These are phyloP conservation scores for Crocallis elinguaria DNA, from an alignment of 2,888 invertebrate species.

Conservation along the genomic window DNA sequence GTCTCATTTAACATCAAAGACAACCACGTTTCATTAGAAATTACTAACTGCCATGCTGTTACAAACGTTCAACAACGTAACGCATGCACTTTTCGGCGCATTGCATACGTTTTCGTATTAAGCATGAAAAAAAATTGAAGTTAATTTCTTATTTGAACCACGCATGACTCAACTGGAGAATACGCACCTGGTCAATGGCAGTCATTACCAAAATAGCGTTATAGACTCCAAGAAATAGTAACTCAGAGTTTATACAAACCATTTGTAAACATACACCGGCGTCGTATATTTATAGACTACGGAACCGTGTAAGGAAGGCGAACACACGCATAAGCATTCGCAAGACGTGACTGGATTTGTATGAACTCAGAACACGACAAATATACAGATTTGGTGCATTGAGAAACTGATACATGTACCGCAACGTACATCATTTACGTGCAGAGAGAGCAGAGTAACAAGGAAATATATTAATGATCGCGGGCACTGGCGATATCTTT, in stretches of 20 bases:
- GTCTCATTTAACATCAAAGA: too few species aligned
- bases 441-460: too few species aligned
- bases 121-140: not conserved
- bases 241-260: slow-evolving; percentile 37
- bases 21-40: too few species aligned
- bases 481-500: too few species aligned
- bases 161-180: slow-evolving; percentile 3
- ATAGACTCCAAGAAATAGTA: slow-evolving; percentile 37
- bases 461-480: too few species aligned
- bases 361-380: slow-evolving; percentile 9
- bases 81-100: too few species aligned
- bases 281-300: slow-evolving; percentile 30
- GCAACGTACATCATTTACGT: too few species aligned
- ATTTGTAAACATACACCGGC: slow-evolving; percentile 37
- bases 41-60: too few species aligned
- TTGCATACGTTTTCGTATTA: too few species aligned
- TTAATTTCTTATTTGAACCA: slow-evolving; percentile 2
- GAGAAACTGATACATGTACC: not conserved
- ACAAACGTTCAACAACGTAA: too few species aligned
- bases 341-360: slow-evolving; percentile 16
- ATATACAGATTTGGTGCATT: slow-evolving; percentile 12
- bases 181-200: slow-evolving; percentile 11
- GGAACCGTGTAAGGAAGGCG: slow-evolving; percentile 15
- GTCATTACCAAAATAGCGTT: slow-evolving; percentile 31
- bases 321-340: not conserved